phyloP scores from a whole-genome alignment of 2,888 invertebrate genomes.

The Thecophora atra region DNA sequence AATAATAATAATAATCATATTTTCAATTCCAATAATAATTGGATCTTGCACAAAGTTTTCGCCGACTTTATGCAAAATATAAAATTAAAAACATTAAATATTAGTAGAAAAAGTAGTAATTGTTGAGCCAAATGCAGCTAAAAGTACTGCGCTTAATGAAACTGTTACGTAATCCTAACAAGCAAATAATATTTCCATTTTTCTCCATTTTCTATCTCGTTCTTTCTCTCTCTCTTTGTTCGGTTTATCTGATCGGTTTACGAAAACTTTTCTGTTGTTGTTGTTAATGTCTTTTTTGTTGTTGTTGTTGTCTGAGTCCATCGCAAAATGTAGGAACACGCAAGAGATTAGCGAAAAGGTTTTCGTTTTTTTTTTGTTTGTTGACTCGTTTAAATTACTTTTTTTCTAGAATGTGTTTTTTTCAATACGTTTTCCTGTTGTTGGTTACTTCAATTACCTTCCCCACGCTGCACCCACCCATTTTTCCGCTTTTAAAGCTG shows the following conservation, averaged over 20 bases:
- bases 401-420: slow-evolving; percentile 11
- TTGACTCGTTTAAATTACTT: not conserved
- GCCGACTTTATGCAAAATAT: too few relatives aligned
- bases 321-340: not conserved
- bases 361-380: not conserved
- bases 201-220: not conserved
- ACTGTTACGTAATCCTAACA: not conserved
- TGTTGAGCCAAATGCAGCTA: not conserved
- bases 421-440: not conserved
- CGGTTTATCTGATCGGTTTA: not conserved
- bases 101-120: too few relatives aligned
- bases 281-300: not conserved
- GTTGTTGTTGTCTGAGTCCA: not conserved
- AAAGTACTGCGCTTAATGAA: not conserved
- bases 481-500: not conserved
- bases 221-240: not conserved
- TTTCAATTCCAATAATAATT: too few relatives aligned
- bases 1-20: too few relatives aligned
- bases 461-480: not conserved
- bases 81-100: too few relatives aligned
- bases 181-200: not conserved
- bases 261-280: not conserved
- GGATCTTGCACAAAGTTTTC: too few relatives aligned
- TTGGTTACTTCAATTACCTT: not conserved
- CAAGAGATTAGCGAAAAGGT: not conserved